Evolutionary conservation across 1,140 invertebrate genomes (phyloP).

Genomic region (Galleria mellonella): DNA sequence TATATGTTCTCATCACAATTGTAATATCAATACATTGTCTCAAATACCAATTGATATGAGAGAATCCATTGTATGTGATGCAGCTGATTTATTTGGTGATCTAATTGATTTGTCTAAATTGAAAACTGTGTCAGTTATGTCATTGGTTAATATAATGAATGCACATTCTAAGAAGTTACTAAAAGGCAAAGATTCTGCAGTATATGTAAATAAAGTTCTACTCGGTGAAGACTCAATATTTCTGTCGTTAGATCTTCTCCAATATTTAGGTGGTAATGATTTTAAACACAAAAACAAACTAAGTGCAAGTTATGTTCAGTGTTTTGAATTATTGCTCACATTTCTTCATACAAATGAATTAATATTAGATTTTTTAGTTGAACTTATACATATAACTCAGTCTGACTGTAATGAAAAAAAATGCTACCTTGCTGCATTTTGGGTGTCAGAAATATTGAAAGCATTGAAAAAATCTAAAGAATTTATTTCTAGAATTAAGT

Average conservation of each 20-base stretch:
- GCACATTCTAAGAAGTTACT: constrained; percentile 32
- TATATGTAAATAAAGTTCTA: constrained; percentile 37
- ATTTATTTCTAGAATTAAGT: constrained; percentile 43
- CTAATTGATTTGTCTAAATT: constrained; percentile 37
- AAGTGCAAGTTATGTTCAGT: constrained; percentile 35
- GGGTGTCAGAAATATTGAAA: constrained; percentile 71
- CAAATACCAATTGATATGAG: constrained; percentile 47
- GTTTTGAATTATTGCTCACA: constrained; percentile 74
- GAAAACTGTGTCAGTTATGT: constrained; percentile 36
- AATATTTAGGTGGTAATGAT: constrained; percentile 26
- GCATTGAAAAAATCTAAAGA: constrained; percentile 61
- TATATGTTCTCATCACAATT: constrained; percentile 44
- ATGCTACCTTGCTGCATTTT: constrained; percentile 69
- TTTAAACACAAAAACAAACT: constrained; percentile 24
- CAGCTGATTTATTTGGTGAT: constrained; percentile 41
- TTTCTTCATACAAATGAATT: constrained; percentile 72
- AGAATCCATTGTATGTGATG: constrained; percentile 48
- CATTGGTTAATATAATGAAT: constrained; percentile 36
- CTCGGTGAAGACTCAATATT: constrained; percentile 52
- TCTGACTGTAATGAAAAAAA: constrained; percentile 38
- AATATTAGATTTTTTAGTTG: constrained; percentile 64
- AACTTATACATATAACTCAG: constrained; percentile 66
- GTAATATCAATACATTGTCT: constrained; percentile 46
- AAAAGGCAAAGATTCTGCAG: constrained; percentile 18
- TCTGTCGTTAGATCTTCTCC: constrained; percentile 44